Conservation (phyloP, 2,888 invertebrate species). For the Craniophora ligustri region DNA sequence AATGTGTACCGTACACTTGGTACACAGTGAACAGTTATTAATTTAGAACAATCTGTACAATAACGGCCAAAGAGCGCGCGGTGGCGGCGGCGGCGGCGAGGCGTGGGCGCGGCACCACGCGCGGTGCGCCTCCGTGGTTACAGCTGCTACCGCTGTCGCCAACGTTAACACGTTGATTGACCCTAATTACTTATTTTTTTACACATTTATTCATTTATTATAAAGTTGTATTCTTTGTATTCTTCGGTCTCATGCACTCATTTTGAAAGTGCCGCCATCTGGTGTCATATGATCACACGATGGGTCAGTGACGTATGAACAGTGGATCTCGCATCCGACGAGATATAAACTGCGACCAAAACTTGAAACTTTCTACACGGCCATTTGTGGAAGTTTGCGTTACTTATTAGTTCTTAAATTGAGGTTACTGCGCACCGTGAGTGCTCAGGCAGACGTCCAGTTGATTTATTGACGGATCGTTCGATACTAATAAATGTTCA, state of each 20-base stretch:
- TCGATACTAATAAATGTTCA: background rate
- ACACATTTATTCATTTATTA: too few relatives aligned
- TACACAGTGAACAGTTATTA: background rate
- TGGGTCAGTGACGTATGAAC: constrained; percentile 1
- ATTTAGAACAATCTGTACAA: background rate
- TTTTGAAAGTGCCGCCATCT: constrained; percentile 26
- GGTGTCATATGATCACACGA: constrained; percentile 8
- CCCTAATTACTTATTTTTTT: constrained; percentile 45
- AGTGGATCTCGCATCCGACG: background rate
- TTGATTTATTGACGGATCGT: background rate
- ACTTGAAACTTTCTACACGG: background rate
- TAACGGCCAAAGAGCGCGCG: background rate
- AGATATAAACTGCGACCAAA: background rate
- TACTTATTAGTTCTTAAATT: constrained; percentile 5
- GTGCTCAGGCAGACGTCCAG: background rate
- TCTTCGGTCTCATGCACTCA: constrained; percentile 30
- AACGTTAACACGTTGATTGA: constrained; percentile 9
- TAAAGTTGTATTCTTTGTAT: too few relatives aligned
- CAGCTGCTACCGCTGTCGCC: background rate
- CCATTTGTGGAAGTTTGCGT: constrained; percentile 1
- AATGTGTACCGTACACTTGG: background rate
- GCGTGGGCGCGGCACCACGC: too few relatives aligned
- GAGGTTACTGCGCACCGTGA: background rate
- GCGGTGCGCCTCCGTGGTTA: too few relatives aligned
- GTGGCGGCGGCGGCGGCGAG: too few relatives aligned